These are phyloP conservation scores for Corbicula japonica DNA, from an alignment of 2,888 invertebrate species.

Conservation along the genomic window DNA sequence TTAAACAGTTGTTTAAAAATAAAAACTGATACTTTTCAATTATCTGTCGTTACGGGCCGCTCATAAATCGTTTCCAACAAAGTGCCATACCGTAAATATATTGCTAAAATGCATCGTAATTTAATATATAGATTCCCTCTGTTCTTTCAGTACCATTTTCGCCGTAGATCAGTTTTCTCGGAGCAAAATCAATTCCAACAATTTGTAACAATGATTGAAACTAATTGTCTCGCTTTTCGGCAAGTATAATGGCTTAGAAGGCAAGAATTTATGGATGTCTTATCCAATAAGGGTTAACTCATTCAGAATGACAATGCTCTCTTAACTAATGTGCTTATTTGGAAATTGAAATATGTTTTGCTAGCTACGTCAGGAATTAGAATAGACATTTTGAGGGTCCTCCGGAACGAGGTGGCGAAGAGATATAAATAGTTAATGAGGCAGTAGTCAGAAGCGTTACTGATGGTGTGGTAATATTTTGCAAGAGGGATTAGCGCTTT, in stretches of 20 bases:
- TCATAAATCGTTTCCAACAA: no score
- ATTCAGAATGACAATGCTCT: slow-evolving; percentile 40
- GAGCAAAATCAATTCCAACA: slow-evolving; percentile 41
- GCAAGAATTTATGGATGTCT: slow-evolving; percentile 62
- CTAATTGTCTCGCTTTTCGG: slow-evolving; percentile 50
- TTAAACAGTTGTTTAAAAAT: no score
- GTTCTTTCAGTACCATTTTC: no score
- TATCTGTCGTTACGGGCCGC: no score
- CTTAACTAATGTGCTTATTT: slow-evolving; percentile 62
- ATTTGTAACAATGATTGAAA: slow-evolving; percentile 41
- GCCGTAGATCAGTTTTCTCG: slow-evolving; percentile 36
- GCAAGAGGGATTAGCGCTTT: no score
- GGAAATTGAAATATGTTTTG: slow-evolving; percentile 68
- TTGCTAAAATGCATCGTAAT: no score
- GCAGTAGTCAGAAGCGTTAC: slow-evolving; percentile 41
- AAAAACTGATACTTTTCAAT: no score
- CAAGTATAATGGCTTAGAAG: slow-evolving; percentile 47
- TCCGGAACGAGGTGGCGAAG: slow-evolving; percentile 46
- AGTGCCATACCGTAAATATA: no score
- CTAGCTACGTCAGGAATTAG: slow-evolving; percentile 51
- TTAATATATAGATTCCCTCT: no score
- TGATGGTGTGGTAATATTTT: no score
- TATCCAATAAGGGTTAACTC: slow-evolving; percentile 58
- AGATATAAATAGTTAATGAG: slow-evolving; percentile 62
- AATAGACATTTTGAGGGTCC: slow-evolving; percentile 50